Evolutionary conservation across 2,888 invertebrate species (phyloP).

Genomic region (Keiferia lycopersicella): DNA sequence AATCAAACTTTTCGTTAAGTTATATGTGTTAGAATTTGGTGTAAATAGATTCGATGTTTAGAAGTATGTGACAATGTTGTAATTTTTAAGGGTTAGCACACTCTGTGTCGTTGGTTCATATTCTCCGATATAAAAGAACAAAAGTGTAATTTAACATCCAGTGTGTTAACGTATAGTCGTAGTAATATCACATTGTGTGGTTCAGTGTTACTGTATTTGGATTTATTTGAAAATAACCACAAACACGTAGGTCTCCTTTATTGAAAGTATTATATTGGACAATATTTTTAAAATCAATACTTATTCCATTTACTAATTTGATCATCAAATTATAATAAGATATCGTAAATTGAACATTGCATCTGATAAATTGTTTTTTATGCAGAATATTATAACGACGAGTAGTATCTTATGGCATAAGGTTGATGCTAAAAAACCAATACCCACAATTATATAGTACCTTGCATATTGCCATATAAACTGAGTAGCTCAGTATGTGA

Average conservation of each 20-base stretch:
- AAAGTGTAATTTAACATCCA: not conserved
- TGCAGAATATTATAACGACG: not conserved
- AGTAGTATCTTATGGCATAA: not conserved
- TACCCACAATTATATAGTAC: slow-evolving; percentile 42
- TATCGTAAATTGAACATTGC: not conserved
- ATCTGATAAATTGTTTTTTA: not conserved
- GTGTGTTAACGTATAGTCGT: not conserved
- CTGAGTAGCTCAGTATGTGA: slow-evolving; percentile 14
- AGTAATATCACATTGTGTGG: not conserved
- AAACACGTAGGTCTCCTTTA: slow-evolving; percentile 16
- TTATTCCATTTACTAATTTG: too few relatives aligned
- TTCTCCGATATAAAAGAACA: not conserved
- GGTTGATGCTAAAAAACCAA: not conserved
- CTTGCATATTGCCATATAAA: slow-evolving; percentile 58
- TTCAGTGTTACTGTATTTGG: slow-evolving; percentile 2
- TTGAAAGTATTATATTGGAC: slow-evolving; percentile 32
- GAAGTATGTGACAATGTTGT: slow-evolving; percentile 18
- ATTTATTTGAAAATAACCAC: slow-evolving; percentile 15
- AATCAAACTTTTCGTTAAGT: slow-evolving; percentile 33
- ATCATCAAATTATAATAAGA: too few relatives aligned
- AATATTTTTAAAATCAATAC: slow-evolving; percentile 16
- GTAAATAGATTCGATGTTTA: slow-evolving; percentile 37
- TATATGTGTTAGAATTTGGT: slow-evolving; percentile 31
- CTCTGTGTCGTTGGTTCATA: not conserved
- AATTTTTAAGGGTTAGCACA: slow-evolving; percentile 5